A percentile compares a stretch with the other conserved stretches of the same genome.
phyloP scores from a whole-genome alignment of 1,140 invertebrate genomes.

The Lepidurus couesii region DNA sequence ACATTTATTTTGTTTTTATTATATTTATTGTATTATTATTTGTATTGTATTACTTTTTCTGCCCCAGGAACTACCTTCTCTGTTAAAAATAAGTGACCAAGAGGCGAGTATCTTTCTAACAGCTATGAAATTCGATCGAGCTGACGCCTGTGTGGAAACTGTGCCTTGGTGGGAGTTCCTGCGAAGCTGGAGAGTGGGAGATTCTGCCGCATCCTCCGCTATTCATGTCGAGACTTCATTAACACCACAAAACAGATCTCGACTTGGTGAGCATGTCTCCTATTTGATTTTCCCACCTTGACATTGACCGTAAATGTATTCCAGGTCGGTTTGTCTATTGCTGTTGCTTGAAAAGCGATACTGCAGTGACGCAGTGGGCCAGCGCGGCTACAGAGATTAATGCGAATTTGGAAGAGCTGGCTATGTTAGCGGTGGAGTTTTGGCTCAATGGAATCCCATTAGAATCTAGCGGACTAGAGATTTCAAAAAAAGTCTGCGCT shows the following conservation, averaged over 20 bases:
- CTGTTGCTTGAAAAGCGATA: not conserved
- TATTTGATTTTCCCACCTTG: not conserved
- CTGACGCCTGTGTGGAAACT: slow-evolving; percentile 16
- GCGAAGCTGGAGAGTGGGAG: not conserved
- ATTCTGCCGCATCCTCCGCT: not conserved
- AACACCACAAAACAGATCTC: not conserved
- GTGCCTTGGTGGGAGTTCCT: not conserved
- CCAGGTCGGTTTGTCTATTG: not conserved
- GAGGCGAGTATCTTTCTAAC: slow-evolving; percentile 29
- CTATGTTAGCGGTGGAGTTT: not conserved
- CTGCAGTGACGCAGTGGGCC: slow-evolving; percentile 9
- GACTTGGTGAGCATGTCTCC: not conserved
- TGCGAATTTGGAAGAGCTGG: not conserved
- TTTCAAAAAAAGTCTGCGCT: not conserved
- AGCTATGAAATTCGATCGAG: slow-evolving; percentile 25
- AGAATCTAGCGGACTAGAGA: not conserved
- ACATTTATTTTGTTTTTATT: no score
- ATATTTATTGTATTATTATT: no score
- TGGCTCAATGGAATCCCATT: not conserved
- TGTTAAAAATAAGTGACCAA: not conserved
- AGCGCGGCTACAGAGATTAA: not conserved
- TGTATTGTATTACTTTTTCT: not conserved
- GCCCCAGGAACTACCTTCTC: slow-evolving; percentile 16
- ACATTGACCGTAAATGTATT: not conserved
- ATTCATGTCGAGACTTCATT: not conserved